Evolutionary conservation across 2,113 vertebrate genomes (phyloP).

Genomic region (Malurus melanocephalus): DNA sequence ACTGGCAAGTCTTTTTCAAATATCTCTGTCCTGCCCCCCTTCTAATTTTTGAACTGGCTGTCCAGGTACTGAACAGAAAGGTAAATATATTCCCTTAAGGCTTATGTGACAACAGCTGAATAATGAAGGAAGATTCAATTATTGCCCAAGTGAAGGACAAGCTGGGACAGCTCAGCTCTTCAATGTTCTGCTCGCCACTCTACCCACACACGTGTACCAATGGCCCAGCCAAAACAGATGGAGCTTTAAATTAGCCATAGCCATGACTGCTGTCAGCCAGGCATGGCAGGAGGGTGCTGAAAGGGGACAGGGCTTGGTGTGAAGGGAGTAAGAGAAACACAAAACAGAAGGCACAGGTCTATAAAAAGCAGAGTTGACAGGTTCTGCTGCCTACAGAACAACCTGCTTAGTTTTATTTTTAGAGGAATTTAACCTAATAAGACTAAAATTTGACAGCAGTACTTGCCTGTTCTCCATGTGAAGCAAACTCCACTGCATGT

Average conservation of each 20-base stretch:
- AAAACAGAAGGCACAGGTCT: conserved; percentile 9
- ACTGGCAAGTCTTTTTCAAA: not conserved
- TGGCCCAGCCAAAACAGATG: not conserved
- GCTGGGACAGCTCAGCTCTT: not conserved
- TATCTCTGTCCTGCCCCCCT: not conserved
- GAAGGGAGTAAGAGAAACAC: not conserved
- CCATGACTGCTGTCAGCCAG: not conserved
- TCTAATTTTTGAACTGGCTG: not conserved
- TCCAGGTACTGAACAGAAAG: not conserved
- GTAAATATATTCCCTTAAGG: not conserved
- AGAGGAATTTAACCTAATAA: not conserved
- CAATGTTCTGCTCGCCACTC: not conserved
- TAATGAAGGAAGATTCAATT: not conserved
- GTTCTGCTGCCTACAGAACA: not conserved
- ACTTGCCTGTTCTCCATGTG: not conserved
- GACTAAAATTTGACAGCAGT: not conserved
- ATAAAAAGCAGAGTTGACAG: conserved; percentile 8
- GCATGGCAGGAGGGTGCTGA: not conserved
- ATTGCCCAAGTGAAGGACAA: not conserved
- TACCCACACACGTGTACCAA: not conserved
- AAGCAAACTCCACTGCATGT: not conserved
- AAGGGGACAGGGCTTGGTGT: not conserved
- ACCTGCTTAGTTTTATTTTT: conserved; percentile 15
- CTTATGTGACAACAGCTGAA: not conserved
- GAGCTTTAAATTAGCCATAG: not conserved